Evolutionary conservation across 2,888 invertebrate species (phyloP), one percentile per base, ranked within the genome.

Genomic region (Acanthococcus lagerstroemiae): DNA sequence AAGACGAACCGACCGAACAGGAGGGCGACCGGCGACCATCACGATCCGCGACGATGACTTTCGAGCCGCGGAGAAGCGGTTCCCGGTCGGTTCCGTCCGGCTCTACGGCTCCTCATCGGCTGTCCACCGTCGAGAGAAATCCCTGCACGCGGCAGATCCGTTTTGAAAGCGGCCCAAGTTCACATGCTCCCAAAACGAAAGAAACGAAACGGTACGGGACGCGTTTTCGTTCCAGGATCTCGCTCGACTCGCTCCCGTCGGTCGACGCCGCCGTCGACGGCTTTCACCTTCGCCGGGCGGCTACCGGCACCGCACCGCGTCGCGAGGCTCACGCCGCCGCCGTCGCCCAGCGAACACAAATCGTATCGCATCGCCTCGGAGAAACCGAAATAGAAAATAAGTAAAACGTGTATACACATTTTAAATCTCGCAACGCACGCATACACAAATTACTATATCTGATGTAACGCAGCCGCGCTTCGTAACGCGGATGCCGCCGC

Each of bases 141-240:
- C 52, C 63, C 9, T 24, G 21, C n/a, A n/a, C n/a, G n/a, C n/a
- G n/a, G n/a, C 22, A 63, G 37, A 63, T 63, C 63, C 52, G 63
- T 63, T 50, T 63, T n/a, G 63, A 63, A 63, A 63, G 63, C 63
- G 54, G 37, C 48, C 60, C 21, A 50, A 19, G 63, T 54, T 54
- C 54, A 63, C 52, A 52, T 54, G 63, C 54, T 63, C 63, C 52
- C 52, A n/a, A 50, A 61, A 58, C 58, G n/a, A 37, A 37, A 7
- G 15, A 15, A 17, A 45, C 15, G 19, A 4, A 45, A 52, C 44
- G 25, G 58, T 24, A n/a, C 45, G 58, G 24, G 60, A 24, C 37
- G 37, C 45, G 12, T 30, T 17, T n/a, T 17, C 37, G 30, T 54
- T 55, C 55, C 54, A 65, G 54, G 63, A 65, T 55, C 50, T 55